Conservation (phyloP, 1,140 invertebrate species). For the Heliconius himera region DNA sequence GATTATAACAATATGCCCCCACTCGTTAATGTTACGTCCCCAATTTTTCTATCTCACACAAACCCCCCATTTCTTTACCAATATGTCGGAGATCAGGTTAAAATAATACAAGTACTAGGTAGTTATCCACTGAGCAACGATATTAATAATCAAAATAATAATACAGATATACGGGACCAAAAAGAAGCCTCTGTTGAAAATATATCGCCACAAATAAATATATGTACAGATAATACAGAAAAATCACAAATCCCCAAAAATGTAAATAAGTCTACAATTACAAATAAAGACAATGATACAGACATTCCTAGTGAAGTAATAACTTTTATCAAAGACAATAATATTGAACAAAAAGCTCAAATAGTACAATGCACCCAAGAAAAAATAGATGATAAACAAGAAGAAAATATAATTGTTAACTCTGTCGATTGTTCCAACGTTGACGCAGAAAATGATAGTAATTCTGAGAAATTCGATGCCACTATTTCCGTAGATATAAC, state of each 20-base stretch:
- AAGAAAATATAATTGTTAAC: background rate
- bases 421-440: background rate
- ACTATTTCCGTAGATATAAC: constrained; percentile 48
- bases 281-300: constrained; percentile 34
- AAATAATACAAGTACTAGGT: constrained; percentile 72
- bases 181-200: constrained; percentile 44
- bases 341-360: constrained; percentile 22
- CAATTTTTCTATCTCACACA: constrained; percentile 68
- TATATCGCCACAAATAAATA: constrained; percentile 38
- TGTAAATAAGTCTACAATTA: constrained; percentile 25
- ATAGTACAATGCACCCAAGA: background rate
- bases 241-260: background rate
- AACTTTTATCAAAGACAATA: constrained; percentile 30
- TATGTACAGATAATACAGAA: constrained; percentile 15
- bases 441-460: constrained; percentile 16
- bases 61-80: constrained; percentile 77
- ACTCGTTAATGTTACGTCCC: constrained; percentile 61
- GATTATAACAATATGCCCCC: constrained; percentile 74
- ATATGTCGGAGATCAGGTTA: constrained; percentile 72
- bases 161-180: constrained; percentile 58
- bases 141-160: constrained; percentile 46
- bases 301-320: constrained; percentile 39
- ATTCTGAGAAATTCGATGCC: constrained; percentile 41
- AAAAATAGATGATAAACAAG: background rate
- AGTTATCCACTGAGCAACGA: constrained; percentile 50